These are phyloP conservation scores for Echiichthys vipera DNA, from an alignment of 2,797 vertebrate genomes.

Conservation along the genomic window DNA sequence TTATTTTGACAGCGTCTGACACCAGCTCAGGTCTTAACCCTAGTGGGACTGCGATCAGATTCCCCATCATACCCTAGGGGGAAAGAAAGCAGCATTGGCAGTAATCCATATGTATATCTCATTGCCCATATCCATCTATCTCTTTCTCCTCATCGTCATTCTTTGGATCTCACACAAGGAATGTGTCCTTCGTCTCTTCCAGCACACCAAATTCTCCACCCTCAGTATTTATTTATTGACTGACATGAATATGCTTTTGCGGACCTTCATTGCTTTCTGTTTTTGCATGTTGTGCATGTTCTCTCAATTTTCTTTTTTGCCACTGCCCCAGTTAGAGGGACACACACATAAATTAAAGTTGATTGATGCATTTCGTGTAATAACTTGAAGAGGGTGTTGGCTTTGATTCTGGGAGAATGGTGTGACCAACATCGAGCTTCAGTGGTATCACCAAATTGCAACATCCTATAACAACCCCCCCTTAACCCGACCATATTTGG, in stretches of 20 bases:
- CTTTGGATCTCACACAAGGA: conserved; percentile 1
- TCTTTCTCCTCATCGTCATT: not conserved
- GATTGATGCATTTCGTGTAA: not conserved
- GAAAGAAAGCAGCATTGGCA: conserved; percentile 6
- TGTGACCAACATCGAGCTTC: conserved; percentile 10
- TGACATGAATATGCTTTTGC: not conserved
- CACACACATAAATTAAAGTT: not conserved
- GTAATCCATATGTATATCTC: conserved; percentile 4
- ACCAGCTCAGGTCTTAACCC: conserved; percentile 31
- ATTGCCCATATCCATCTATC: not conserved
- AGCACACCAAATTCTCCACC: not conserved
- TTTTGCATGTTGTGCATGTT: not conserved
- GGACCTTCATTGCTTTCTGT: not conserved
- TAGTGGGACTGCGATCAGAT: conserved; percentile 33
- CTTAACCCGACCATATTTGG: not conserved
- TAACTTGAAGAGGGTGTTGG: not conserved
- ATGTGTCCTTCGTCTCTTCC: not conserved
- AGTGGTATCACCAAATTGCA: not conserved
- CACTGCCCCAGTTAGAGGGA: not conserved
- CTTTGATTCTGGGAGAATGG: not conserved
- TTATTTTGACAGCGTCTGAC: conserved; percentile 50
- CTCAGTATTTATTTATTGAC: not conserved
- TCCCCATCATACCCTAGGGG: conserved; percentile 23
- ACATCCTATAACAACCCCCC: not conserved
- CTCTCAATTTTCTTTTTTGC: not conserved